phyloP scores from a whole-genome alignment of 2,797 vertebrate species.

The Neosilurus mollespiculum region DNA sequence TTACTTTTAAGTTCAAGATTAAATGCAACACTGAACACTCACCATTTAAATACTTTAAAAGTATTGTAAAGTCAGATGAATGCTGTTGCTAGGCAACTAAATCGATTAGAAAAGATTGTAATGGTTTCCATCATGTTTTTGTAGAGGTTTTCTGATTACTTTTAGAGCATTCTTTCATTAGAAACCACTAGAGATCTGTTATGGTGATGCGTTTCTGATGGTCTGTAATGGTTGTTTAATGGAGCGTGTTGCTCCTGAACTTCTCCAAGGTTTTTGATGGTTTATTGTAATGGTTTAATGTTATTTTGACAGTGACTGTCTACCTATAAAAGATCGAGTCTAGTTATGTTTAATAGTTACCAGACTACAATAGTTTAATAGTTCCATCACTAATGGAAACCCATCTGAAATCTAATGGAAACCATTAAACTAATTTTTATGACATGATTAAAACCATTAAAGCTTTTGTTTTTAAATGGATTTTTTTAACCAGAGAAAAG shows the following conservation, averaged over 20 bases:
- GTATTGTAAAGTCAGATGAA: background rate
- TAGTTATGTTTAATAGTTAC: background rate
- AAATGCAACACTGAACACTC: background rate
- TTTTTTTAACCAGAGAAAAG: background rate
- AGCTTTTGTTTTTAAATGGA: background rate
- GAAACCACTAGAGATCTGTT: background rate
- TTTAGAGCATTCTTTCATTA: background rate
- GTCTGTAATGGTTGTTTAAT: background rate
- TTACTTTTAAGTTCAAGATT: background rate
- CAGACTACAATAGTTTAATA: no score
- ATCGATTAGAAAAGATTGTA: background rate
- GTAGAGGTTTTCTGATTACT: background rate
- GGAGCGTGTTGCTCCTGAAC: background rate
- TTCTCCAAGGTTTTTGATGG: background rate
- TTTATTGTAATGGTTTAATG: background rate
- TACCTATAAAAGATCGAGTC: background rate
- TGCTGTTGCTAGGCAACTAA: background rate
- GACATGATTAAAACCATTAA: background rate
- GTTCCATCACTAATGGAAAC: background rate
- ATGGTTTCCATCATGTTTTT: background rate
- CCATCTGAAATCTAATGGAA: background rate
- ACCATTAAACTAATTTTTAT: background rate
- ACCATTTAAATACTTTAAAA: background rate
- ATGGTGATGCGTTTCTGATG: background rate
- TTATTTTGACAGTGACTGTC: background rate